Evolutionary conservation across 2,888 invertebrate genomes (phyloP), one percentile per base, ranked within the genome.

Genomic region (Pimpla rufipes): DNA sequence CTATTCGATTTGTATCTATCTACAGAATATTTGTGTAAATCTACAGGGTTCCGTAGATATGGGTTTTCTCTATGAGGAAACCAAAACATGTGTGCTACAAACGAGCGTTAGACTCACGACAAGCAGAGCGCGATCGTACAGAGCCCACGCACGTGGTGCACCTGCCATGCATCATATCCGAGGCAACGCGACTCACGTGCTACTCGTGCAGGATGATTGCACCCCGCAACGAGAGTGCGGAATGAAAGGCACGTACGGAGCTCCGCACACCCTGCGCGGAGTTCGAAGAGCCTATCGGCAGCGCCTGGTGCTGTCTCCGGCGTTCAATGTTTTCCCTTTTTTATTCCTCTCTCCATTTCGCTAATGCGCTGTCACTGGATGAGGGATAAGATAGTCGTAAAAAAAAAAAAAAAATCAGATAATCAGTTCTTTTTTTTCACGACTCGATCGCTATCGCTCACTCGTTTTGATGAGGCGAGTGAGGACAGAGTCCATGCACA

Each of bases 161-260:
- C 23, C 64, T 23, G 35, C 37, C 40, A 40, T 70, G 70, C 40
- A 40, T 62, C 70, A 62, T 66, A 62, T 40, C 47, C 62, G 40
- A 13, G 40, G 0, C 45, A 29, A 8, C 67, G 2, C n/a, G 71
- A 57, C 71, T 78, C 78, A 70, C 70, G 70, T 70, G 55, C 73
- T 50, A 35, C 70, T 70, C 62, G 78, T 78, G 78, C 70, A 70
- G 23, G 62, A 78, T 78, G 78, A 78, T 78, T 78, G 70, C 59
- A 50, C 18, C 70, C 62, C 35, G 23, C 50, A 62, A 62, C 78
- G 70, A 62, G 70, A 62, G 70, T 37, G 18, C 62, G 62, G 70
- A 78, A 70, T 78, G 62, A 78, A 70, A 70, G 62, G 78, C 70
- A 70, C 78, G 62, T 62, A 23, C 40, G 40, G 35, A 50, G 62